Base-by-base conservation (phyloP, 1,140 invertebrate species). In the Bombyx mandarina region DNA sequence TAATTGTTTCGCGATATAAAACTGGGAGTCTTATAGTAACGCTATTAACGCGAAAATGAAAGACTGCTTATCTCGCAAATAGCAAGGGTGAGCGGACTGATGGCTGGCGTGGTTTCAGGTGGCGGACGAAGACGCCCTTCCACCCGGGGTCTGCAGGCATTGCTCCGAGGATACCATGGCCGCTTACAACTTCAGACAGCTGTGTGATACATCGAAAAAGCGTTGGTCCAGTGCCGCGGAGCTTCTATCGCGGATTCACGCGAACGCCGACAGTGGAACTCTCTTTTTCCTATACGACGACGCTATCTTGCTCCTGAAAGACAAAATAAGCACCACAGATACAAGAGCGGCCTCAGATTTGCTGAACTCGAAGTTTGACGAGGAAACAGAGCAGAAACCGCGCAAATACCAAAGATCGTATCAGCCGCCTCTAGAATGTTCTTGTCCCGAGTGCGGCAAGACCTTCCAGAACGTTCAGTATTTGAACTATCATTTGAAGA, bases 51-150 rank as follows among this genome's bases (percentile, higher is more conserved):
- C 26, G 26, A 5, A 2, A 5, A 2, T 35, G 26, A 35, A 35
- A 35, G 26, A 35, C 12, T 18, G 26, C 26, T 3, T 35, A 35
- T 18, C 12, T 18, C 12, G 26, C 26, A 5, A 57, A 52, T 42
- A 45, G 44, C 47, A 60, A 45, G 56, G 65, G 67, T 56, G 66
- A 69, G 71, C 74, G 69, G 75, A 71, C 70, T 82, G 74, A 82
- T 77, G 59, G 66, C 63, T 69, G 57, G 58, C 75, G 54, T 81
- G 61, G 63, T 85, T 85, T 82, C 82, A 85, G 82, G 67, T 85
- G 63, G 68, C 58, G 62, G 67, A 71, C 50, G 73, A 73, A 54
- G 43, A 52, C 7, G 71, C 58, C 3, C 59, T 82, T 54, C 82
- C 80, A 8, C 56, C 50, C n/a, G 75, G 72, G 6, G 51, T 75